Evolutionary conservation across 2,888 invertebrate species (phyloP), one percentile per base, ranked within the genome.

Genomic region (Hemaris fuciformis): DNA sequence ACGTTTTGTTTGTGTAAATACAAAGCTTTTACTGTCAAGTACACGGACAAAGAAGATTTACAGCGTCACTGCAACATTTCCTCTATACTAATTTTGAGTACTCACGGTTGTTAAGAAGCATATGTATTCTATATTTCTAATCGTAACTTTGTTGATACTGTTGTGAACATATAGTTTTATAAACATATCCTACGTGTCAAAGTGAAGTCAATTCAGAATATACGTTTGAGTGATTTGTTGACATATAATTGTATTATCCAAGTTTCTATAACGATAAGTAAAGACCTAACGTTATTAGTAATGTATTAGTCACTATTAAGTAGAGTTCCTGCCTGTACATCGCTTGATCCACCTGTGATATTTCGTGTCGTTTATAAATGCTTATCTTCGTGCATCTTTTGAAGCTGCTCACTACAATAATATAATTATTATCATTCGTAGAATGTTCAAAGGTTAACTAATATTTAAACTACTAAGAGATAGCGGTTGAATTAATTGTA

Each of bases 1-100:
- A 87, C 88, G 91, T 83, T 92, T 91, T 88, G 88, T 91, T 90
- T 92, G 92, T 91, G 90, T 92, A 87, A 91, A 91, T 90, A 91
- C 91, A 83, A 91, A 91, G 87, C 89, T 91, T 82, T 86, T 90
- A 84, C 88, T 90, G 77, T 89, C 89, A 87, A 89, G 91, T 91
- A 89, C 89, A 88, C 89, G 91, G 89, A 92, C 92, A 91, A 91
- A 92, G 92, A 85, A 88, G 83, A 86, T 83, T 81, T 75, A 76
- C 80, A 79, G 77, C 81, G 76, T 79, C 77, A 75, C 77, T 70
- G 75, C 79, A 83, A 73, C 80, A 79, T 83, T 82, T 74, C 72
- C 74, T 72, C 73, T 72, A 77, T 80, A 80, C 74, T 79, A 74
- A 77, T 84, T 82, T 72, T 74, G 77, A 78, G 79, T 76, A 67